Evolutionary conservation across 1,140 invertebrate genomes (phyloP), one percentile per base, ranked within the genome.

Genomic region (Drosophila pruinosa): DNA sequence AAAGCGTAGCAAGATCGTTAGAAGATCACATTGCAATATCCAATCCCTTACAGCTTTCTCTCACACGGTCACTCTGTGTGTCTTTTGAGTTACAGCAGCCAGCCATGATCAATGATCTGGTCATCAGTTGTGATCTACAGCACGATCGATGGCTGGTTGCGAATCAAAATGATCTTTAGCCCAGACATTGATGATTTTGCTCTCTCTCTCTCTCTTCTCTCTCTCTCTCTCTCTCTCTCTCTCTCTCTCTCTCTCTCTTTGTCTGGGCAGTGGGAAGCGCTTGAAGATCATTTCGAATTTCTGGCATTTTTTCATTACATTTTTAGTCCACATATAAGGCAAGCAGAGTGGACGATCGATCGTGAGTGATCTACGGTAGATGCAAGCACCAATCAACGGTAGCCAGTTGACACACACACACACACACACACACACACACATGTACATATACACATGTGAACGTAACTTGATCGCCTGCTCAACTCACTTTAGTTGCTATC

Each of bases 1-100:
- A 61, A 61, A 68, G 45, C 56, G 63, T 41, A 43, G 22, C 63
- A 26, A 61, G 67, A 54, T 70, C 58, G 67, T 63, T 54, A 63
- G 59, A 62, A 64, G 52, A 57, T 64, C 68, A 19, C 50, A 26
- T 54, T 62, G 65, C 65, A 69, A n/a, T n/a, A n/a, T 52, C n/a
- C n/a, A 12, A 10, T 6, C 2, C 26, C 2, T 41, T 43, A 22
- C 54, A 65, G 58, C 24, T 22, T 14, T 8, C 19, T 6, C 10
- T 26, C 31, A 38, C 41, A 38, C 28, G 10, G 3, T 47, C 8
- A 28, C 22, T 28, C 36, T 3, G n/a, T 3, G 24, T 31, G 14
- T n/a, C 21, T 10, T 3, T 39, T 24, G 28, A 38, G 15, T n/a
- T 53, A 31, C 50, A 22, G 24, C 47, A 50, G 47, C 47, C 1